Evolutionary conservation across 1,140 invertebrate genomes (phyloP).

Genomic region (Trachymyrmex septentrionalis): DNA sequence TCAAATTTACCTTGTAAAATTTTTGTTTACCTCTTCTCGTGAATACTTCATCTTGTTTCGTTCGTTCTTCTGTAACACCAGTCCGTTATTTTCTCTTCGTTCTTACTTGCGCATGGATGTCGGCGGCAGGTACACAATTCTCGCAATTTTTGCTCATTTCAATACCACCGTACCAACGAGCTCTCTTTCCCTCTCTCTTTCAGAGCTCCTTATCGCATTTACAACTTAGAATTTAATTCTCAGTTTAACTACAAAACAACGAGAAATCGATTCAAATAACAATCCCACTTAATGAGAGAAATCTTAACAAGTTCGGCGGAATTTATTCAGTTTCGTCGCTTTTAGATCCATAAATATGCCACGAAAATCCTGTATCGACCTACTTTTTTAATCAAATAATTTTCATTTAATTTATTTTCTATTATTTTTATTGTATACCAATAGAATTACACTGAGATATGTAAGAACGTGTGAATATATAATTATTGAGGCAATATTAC

Average conservation of each 20-base stretch:
- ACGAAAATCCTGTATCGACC: neutral
- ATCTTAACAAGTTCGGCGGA: neutral
- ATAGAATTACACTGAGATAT: no score
- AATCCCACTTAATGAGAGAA: slow-evolving; percentile 29
- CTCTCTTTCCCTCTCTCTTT: neutral
- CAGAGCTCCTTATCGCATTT: slow-evolving; percentile 48
- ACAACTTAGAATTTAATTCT: slow-evolving; percentile 52
- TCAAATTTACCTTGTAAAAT: slow-evolving; percentile 78
- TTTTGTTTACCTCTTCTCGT: slow-evolving; percentile 58
- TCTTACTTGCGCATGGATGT: slow-evolving; percentile 46
- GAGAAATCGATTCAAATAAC: slow-evolving; percentile 11
- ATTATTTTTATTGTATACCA: no score
- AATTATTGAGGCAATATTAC: no score
- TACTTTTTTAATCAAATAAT: slow-evolving; percentile 12
- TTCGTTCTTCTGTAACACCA: slow-evolving; percentile 40
- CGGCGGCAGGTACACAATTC: slow-evolving; percentile 36
- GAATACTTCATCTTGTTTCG: slow-evolving; percentile 40
- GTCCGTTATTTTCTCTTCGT: slow-evolving; percentile 57
- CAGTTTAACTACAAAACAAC: slow-evolving; percentile 26
- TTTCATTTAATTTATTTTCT: no score
- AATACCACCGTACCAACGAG: slow-evolving; percentile 29
- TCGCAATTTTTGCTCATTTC: slow-evolving; percentile 65
- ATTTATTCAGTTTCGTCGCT: slow-evolving; percentile 16
- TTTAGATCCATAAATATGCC: neutral
- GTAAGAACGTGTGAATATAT: no score